Evolutionary conservation across 2,888 invertebrate species (phyloP).

Genomic region (Dynastes grantii): DNA sequence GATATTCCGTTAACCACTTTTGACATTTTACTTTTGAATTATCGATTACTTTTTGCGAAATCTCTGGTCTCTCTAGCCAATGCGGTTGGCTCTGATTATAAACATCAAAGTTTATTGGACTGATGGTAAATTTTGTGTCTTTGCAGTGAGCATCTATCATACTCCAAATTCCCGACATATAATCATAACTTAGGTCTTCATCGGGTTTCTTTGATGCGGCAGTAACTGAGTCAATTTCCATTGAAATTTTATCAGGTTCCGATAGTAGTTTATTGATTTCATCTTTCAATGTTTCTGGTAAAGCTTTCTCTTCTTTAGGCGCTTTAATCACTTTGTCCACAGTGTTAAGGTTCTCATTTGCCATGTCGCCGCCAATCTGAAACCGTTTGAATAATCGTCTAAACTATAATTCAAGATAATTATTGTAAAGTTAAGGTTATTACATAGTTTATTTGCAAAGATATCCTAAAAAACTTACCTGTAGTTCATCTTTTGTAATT

Average conservation of each 20-base stretch:
- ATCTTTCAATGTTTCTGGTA: slow-evolving; percentile 47
- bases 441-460: no score
- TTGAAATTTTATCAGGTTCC: slow-evolving; percentile 30
- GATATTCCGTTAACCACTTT: slow-evolving; percentile 61
- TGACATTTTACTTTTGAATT: slow-evolving; percentile 63
- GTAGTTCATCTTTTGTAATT: slow-evolving; percentile 57
- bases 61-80: slow-evolving; percentile 60
- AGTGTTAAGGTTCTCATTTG: slow-evolving; percentile 52
- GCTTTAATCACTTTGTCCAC: slow-evolving; percentile 49
- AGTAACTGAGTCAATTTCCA: background rate
- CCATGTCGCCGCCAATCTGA: slow-evolving; percentile 52
- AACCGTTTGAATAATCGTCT: slow-evolving; percentile 14
- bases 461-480: slow-evolving; percentile 54
- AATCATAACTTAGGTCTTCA: slow-evolving; percentile 54
- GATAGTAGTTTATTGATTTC: slow-evolving; percentile 49
- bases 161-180: slow-evolving; percentile 62
- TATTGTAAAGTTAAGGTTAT: no score
- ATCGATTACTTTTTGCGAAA: slow-evolving; percentile 61
- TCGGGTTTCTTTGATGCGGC: slow-evolving; percentile 28
- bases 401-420: background rate
- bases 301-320: slow-evolving; percentile 37
- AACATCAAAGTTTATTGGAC: slow-evolving; percentile 60
- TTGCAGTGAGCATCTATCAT: slow-evolving; percentile 58
- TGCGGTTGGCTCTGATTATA: slow-evolving; percentile 58
- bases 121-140: slow-evolving; percentile 58